Evolutionary conservation across 2,113 vertebrate genomes (phyloP).

Genomic region (Acanthochromis polyacanthus): DNA sequence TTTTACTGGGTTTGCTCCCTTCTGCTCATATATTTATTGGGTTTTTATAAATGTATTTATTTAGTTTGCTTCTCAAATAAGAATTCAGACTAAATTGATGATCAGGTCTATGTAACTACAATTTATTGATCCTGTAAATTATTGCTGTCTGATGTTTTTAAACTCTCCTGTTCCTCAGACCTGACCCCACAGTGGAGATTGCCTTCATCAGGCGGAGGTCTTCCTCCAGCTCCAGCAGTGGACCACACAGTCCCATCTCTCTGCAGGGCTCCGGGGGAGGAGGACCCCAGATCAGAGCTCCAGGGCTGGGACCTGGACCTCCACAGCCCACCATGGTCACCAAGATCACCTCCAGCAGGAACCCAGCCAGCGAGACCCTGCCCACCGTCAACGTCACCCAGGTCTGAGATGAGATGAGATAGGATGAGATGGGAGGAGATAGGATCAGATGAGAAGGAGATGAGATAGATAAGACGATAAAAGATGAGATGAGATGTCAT

Average conservation of each 20-base stretch:
- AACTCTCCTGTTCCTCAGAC: constrained; percentile 74
- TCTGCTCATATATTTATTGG: no score
- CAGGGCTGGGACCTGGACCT: constrained; percentile 21
- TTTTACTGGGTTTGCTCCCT: no score
- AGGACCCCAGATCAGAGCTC: constrained; percentile 61
- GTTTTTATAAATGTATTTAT: no score
- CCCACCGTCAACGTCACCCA: constrained; percentile 73
- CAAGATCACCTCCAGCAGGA: constrained; percentile 65
- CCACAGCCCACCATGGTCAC: constrained; percentile 61
- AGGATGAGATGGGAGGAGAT: no score
- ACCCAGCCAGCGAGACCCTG: constrained; percentile 75
- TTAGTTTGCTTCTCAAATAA: no score
- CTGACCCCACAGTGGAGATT: constrained; percentile 91
- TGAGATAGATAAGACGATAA: no score
- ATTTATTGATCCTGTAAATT: no score
- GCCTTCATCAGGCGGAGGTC: constrained; percentile 90
- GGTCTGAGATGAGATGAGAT: constrained; percentile 47
- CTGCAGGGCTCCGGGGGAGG: constrained; percentile 57
- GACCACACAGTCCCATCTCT: constrained; percentile 77
- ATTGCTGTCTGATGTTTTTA: not conserved
- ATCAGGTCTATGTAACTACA: no score
- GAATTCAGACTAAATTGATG: no score
- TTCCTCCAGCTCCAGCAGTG: constrained; percentile 77
- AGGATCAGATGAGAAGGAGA: no score
- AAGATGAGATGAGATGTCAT: no score